A percentile compares a stretch with the other conserved stretches of the same genome.
These are phyloP conservation scores for Lepilemur septentrionalis DNA, from an alignment of 2,797 vertebrate species.

Conservation along the genomic window DNA sequence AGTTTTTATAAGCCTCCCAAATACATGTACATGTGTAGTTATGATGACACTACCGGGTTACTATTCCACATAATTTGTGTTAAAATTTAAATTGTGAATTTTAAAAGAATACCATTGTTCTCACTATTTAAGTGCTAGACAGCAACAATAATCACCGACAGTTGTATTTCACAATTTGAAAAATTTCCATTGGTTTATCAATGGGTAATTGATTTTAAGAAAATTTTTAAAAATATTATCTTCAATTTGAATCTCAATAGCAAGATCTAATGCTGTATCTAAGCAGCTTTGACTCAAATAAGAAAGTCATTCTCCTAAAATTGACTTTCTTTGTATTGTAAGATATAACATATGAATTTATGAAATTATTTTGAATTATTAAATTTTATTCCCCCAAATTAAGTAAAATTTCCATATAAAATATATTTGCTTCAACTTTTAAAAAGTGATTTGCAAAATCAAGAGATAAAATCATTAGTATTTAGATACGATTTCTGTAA, in stretches of 20 bases:
- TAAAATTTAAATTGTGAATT: conserved; percentile 39
- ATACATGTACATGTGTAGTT: neutral
- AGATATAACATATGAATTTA: neutral
- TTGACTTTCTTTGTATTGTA: neutral
- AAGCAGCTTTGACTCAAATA: neutral
- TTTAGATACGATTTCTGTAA: neutral
- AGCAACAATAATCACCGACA: neutral
- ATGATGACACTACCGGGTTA: neutral
- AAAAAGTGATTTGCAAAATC: conserved; percentile 1
- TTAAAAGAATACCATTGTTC: neutral
- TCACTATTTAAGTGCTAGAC: neutral
- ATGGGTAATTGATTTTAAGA: neutral
- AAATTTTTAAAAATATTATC: neutral
- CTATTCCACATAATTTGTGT: neutral
- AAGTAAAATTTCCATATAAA: neutral
- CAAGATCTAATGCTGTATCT: neutral
- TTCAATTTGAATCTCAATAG: neutral
- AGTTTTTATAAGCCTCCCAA: neutral
- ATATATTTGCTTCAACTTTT: neutral
- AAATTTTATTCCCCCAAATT: neutral
- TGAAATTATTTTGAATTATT: neutral
- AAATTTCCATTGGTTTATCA: neutral
- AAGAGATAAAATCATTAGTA: neutral
- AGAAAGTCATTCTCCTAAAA: neutral
- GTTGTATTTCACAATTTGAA: neutral